Evolutionary conservation across 2,888 invertebrate genomes (phyloP), one percentile per base, ranked within the genome.

Genomic region (Physocephala rufipes): DNA sequence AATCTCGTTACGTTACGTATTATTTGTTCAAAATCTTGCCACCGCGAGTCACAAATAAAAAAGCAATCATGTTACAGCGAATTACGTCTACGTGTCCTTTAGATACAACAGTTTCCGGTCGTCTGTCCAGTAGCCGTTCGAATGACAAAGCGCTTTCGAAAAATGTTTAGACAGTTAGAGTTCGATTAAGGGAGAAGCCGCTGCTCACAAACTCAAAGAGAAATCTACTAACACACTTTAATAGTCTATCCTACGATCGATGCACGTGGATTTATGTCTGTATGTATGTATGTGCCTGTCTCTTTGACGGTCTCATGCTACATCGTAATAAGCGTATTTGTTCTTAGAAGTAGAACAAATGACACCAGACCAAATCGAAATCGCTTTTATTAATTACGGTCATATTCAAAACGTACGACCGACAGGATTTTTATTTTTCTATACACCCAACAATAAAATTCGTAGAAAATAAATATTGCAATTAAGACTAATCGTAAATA

Each of bases 61-160:
- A 24, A 55, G 4, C 21, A 55, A 21, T 21, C 19, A 3, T 19
- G 12, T 24, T 3, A 21, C 21, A 55, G 19, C 28, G 58, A 9
- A 15, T 24, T 58, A 16, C 63, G 21, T 51, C 16, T 19, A 61
- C 51, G 65, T 58, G 58, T 65, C 65, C 65, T n/a, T 15, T 26
- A 26, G 19, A 30, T n/a, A 5, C 65, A 26, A 45, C 43, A 43
- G 45, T 26, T 67, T 67, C 67, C 67, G 67, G 67, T 43, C 58
- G 67, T 67, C 55, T 45, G 67, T 49, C 67, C 36, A 26, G 19
- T 36, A n/a, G 47, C 15, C 15, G 21, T 28, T 24, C 16, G 58
- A 58, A 58, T 16, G 28, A 28, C 58, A 28, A 47, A 45, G 63
- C 13, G 36, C 43, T 30, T 62, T 43, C 62, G 30, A 62, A 62